These are phyloP conservation scores for Coenobita brevimanus DNA, from an alignment of 1,140 invertebrate species.

Conservation along the genomic window DNA sequence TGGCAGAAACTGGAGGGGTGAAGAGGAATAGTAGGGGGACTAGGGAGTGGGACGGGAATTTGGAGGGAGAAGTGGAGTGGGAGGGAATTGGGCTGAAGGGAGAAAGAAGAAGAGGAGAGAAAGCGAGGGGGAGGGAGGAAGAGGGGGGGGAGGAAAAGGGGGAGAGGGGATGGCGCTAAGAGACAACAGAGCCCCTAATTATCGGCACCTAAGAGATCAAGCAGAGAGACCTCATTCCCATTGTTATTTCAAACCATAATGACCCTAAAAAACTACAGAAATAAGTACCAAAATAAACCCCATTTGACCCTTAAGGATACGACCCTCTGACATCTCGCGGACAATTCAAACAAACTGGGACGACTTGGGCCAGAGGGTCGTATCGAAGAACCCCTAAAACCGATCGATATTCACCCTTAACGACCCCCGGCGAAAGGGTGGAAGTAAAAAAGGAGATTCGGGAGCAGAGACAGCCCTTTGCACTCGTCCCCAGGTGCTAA, in stretches of 20 bases:
- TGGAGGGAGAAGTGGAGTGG: too few relatives aligned
- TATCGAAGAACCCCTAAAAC: not conserved
- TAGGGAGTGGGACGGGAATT: too few relatives aligned
- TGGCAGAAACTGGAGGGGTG: too few relatives aligned
- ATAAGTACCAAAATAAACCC: not conserved
- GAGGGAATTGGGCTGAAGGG: not conserved
- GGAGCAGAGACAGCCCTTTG: not conserved
- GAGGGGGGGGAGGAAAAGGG: not conserved
- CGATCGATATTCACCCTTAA: slow-evolving; percentile 7
- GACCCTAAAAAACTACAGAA: not conserved
- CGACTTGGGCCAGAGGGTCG: not conserved
- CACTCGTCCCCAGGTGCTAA: slow-evolving; percentile 22
- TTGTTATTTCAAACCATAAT: not conserved
- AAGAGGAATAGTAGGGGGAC: too few relatives aligned
- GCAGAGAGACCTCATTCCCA: not conserved
- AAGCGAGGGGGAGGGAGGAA: not conserved
- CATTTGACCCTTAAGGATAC: not conserved
- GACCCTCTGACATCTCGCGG: slow-evolving; percentile 15
- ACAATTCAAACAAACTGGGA: slow-evolving; percentile 53
- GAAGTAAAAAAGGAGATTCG: too few relatives aligned
- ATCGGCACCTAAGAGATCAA: slow-evolving; percentile 25
- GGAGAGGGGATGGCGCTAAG: not conserved
- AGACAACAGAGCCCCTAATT: slow-evolving; percentile 50
- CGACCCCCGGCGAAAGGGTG: not conserved
- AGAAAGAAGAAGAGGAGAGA: not conserved